These are phyloP conservation scores for Meandrina meandrites DNA, from an alignment of 92 coral and sea anemone species.

Conservation along the genomic window DNA sequence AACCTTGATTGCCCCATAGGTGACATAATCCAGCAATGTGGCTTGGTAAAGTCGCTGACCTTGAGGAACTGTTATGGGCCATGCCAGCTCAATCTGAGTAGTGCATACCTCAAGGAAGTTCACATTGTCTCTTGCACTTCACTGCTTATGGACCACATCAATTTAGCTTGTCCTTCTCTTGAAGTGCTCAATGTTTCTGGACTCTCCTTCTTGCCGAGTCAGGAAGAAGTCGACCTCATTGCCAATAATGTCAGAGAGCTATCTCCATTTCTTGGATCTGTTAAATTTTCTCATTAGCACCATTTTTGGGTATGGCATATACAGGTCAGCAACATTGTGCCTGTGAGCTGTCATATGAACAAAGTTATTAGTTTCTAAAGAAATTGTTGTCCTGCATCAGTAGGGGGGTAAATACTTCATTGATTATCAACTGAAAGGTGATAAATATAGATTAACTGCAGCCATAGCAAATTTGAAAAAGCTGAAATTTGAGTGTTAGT, in stretches of 20 bases:
- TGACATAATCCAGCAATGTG: conserved; percentile 54
- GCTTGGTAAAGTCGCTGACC: conserved; percentile 50
- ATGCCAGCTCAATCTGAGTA: conserved; percentile 68
- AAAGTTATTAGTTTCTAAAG: no score
- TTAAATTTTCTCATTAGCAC: conserved; percentile 58
- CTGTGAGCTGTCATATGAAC: no score
- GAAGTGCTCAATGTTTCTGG: conserved; percentile 61
- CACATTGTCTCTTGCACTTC: conserved; percentile 64
- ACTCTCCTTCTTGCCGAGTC: conserved; percentile 66
- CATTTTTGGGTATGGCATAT: not conserved
- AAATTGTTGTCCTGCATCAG: no score
- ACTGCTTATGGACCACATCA: conserved; percentile 75
- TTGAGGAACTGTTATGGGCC: conserved; percentile 81
- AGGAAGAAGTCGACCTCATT: conserved; percentile 62
- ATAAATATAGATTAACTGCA: no score
- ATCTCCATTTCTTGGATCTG: conserved; percentile 69
- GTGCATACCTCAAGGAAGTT: conserved; percentile 61
- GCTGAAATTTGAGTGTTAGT: no score
- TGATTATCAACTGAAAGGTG: no score
- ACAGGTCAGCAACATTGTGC: no score
- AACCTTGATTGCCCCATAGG: conserved; percentile 68
- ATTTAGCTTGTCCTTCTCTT: conserved; percentile 70
- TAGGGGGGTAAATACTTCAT: no score
- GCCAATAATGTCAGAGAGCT: conserved; percentile 57
- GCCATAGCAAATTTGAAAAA: no score